Percentiles rank a stretch among this genome's conserved stretches.
These are phyloP conservation scores for Cotesia chilonis DNA, from an alignment of 1,140 invertebrate species.

Conservation along the genomic window DNA sequence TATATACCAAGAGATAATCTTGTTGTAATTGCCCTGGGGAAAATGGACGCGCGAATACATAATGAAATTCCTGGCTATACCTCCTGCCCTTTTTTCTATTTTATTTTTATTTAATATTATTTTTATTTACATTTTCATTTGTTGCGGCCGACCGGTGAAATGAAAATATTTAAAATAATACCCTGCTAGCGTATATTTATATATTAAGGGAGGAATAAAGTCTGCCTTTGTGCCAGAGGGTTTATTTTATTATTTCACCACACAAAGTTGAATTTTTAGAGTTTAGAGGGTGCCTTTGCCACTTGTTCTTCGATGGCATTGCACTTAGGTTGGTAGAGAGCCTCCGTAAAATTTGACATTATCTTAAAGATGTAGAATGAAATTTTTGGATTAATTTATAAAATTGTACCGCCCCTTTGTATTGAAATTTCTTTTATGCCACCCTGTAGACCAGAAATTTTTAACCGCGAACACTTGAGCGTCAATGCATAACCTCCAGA, in stretches of 20 bases:
- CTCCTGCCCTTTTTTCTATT: too few species aligned
- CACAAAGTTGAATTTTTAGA: not conserved
- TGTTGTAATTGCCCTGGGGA: constrained; percentile 15
- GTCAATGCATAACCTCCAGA: not conserved
- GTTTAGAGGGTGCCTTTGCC: not conserved
- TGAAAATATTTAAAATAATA: too few species aligned
- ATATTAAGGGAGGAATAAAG: not conserved
- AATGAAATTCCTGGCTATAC: constrained; percentile 3
- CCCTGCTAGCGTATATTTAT: not conserved
- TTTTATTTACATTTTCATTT: not conserved
- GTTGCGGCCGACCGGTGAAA: not conserved
- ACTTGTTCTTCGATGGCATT: not conserved
- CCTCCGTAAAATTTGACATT: too few species aligned
- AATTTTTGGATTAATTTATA: too few species aligned
- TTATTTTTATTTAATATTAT: not conserved
- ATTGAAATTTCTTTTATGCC: not conserved
- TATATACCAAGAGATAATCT: constrained; percentile 15
- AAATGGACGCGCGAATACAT: constrained; percentile 17
- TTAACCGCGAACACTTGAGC: not conserved
- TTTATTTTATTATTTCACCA: constrained; percentile 9
- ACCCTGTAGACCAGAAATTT: too few species aligned
- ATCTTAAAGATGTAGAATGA: too few species aligned
- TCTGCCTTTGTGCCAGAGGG: not conserved
- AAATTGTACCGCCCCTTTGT: too few species aligned
- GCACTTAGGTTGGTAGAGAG: not conserved